Evolutionary conservation across 2,797 vertebrate genomes (phyloP).

Genomic region (Echiichthys vipera): DNA sequence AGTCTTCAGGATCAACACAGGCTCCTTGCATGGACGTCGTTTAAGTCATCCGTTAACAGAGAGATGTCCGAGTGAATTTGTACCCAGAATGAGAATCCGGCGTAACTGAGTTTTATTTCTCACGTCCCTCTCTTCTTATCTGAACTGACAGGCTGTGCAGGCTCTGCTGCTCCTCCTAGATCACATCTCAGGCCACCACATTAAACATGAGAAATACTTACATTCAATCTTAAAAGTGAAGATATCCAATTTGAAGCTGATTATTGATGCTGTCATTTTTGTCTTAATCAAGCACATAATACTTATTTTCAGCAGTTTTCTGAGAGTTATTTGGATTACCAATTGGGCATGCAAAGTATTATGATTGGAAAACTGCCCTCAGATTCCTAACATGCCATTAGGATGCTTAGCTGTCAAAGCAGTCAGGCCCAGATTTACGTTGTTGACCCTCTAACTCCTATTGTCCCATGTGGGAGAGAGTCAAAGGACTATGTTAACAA

Average conservation of each 20-base stretch:
- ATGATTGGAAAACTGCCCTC: slow-evolving; percentile 15
- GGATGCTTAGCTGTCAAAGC: slow-evolving; percentile 55
- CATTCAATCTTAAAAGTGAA: background rate
- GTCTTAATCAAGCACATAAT: background rate
- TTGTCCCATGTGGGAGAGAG: slow-evolving; percentile 46
- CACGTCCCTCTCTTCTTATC: slow-evolving; percentile 60
- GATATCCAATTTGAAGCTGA: background rate
- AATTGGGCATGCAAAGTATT: slow-evolving; percentile 33
- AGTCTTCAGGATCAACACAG: slow-evolving; percentile 5
- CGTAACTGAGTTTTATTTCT: slow-evolving; percentile 29
- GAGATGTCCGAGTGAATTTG: slow-evolving; percentile 37
- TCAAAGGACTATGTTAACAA: slow-evolving; percentile 64
- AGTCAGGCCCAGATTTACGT: slow-evolving; percentile 39
- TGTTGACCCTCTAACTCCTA: slow-evolving; percentile 40
- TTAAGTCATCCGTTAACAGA: slow-evolving; percentile 20
- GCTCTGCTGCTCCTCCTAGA: slow-evolving; percentile 27
- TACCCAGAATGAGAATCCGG: slow-evolving; percentile 4
- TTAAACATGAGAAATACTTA: slow-evolving; percentile 5
- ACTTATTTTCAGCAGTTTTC: background rate
- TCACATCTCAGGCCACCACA: slow-evolving; percentile 10
- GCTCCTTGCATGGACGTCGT: slow-evolving; percentile 20
- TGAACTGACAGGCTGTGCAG: slow-evolving; percentile 61
- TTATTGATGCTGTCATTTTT: background rate
- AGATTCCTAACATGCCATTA: slow-evolving; percentile 65
- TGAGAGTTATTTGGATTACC: background rate